Conservation (phyloP, 2,888 invertebrate species). For the Nephrotoma guestfalica region DNA sequence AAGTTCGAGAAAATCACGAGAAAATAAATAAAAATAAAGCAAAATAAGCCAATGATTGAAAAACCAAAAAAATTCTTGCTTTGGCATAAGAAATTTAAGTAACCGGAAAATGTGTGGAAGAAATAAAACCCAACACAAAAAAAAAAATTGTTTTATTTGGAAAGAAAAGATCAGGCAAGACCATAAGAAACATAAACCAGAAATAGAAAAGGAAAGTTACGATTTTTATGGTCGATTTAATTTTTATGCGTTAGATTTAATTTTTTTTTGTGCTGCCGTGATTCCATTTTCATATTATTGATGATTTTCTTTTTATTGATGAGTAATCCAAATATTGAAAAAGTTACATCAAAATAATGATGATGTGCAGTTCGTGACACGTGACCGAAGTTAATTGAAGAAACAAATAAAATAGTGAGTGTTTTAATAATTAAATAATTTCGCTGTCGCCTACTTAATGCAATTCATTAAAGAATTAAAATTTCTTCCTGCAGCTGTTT, state of each 20-base stretch:
- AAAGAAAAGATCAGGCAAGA: background rate
- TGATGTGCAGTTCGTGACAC: no score
- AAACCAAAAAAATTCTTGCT: background rate
- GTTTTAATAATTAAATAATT: no score
- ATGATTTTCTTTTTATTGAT: background rate
- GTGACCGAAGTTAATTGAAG: no score
- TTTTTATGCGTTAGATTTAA: background rate
- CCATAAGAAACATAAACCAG: background rate
- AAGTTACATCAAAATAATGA: background rate
- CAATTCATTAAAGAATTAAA: no score
- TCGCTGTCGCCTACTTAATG: no score
- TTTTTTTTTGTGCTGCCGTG: background rate
- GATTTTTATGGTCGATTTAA: background rate
- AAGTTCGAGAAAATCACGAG: background rate
- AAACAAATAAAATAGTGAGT: no score
- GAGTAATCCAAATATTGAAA: background rate
- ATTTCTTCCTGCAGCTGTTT: no score
- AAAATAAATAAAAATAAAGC: background rate
- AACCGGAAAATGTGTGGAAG: background rate
- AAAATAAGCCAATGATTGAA: background rate
- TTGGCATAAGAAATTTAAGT: background rate
- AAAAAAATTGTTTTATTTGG: background rate
- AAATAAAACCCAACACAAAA: background rate
- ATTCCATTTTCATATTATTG: background rate
- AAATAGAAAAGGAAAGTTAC: background rate